Evolutionary conservation across 2,113 vertebrate species (phyloP).

Genomic region (Lagenorhynchus albirostris): DNA sequence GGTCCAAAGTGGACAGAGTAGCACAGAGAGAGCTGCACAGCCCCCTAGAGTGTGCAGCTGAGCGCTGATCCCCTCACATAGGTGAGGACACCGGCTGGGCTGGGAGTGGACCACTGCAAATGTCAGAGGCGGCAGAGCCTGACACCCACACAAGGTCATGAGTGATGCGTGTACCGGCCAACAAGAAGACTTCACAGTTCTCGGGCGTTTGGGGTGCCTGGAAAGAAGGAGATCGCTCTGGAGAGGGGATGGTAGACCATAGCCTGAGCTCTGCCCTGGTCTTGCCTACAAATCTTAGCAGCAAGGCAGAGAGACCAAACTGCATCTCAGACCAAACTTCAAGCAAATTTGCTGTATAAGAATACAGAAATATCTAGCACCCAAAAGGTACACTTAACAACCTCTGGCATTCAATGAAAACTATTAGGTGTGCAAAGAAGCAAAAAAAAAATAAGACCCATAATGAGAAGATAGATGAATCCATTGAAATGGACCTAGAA

Average conservation of each 20-base stretch:
- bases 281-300: neutral
- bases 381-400: neutral
- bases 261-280: neutral
- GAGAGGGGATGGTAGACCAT: neutral
- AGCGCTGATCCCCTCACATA: neutral
- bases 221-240: neutral
- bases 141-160: too few relatives aligned
- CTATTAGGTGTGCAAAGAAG: too few relatives aligned
- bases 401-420: too few relatives aligned
- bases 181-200: neutral
- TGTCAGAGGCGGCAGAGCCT: too few relatives aligned
- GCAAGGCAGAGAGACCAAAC: neutral
- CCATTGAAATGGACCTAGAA: neutral
- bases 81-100: neutral
- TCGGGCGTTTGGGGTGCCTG: neutral
- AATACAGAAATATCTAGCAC: neutral
- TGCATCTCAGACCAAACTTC: neutral
- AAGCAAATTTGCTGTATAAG: neutral
- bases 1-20: neutral
- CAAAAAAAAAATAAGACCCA: neutral
- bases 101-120: neutral
- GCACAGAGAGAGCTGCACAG: neutral
- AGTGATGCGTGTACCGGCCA: rapidly evolving
- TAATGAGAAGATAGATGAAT: neutral
- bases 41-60: neutral